Conservation (phyloP, 2,797 vertebrate species). For the Chrysocyon brachyurus region DNA sequence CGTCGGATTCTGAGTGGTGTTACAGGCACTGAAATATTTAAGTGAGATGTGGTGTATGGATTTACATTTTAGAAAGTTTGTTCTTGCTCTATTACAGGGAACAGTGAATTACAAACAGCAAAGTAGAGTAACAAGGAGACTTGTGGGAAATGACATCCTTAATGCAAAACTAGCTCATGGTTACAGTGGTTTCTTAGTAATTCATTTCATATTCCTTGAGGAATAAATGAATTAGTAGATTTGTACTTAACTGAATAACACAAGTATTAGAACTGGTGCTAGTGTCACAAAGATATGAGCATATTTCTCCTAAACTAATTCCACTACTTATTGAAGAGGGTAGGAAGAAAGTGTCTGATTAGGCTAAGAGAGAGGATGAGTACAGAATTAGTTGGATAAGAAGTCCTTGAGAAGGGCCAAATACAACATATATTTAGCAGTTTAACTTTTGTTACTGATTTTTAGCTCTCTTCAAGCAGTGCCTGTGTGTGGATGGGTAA, state of each 20-base stretch:
- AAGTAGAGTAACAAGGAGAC: not conserved
- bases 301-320: not conserved
- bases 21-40: not conserved
- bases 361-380: not conserved
- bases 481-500: not conserved
- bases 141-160: not conserved
- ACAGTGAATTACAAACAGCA: not conserved
- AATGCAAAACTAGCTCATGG: not conserved
- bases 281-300: not conserved
- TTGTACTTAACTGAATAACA: not conserved
- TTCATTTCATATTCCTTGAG: not conserved
- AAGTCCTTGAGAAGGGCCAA: not conserved
- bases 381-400: accelerated
- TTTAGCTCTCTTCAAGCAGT: not conserved
- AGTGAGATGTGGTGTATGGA: not conserved
- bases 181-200: not conserved
- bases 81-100: not conserved
- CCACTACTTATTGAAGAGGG: not conserved
- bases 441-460: not conserved
- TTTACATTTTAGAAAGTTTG: not conserved
- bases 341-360: not conserved
- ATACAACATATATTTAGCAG: not conserved
- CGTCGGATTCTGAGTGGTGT: not conserved
- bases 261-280: not conserved
- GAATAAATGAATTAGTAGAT: not conserved